phyloP scores from a whole-genome alignment of 1,140 invertebrate genomes.

The Papilio helenus region DNA sequence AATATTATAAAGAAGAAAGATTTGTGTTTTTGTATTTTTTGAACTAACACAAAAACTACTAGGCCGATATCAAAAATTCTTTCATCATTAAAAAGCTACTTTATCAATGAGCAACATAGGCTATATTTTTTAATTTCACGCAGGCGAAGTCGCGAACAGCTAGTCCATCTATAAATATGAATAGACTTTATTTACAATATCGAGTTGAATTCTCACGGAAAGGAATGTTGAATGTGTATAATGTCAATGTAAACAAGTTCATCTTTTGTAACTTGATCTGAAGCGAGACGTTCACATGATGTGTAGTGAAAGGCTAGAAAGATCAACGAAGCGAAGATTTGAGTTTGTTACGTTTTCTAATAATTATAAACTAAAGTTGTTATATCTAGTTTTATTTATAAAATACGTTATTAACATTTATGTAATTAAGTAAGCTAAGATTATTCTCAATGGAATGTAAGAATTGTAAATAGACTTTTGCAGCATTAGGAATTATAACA shows the following conservation, averaged over 20 bases:
- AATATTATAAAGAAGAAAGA: too few relatives aligned
- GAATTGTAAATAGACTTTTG: not conserved
- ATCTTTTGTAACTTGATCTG: not conserved
- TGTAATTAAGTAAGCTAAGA: not conserved
- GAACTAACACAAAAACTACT: too few relatives aligned
- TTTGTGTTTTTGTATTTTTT: too few relatives aligned
- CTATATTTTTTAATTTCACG: too few relatives aligned
- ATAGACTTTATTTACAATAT: not conserved
- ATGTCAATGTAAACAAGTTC: conserved; percentile 7
- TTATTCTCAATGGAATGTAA: not conserved
- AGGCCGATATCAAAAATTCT: too few relatives aligned
- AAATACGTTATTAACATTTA: not conserved
- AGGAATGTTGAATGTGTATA: not conserved
- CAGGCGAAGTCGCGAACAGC: too few relatives aligned
- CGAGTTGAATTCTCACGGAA: not conserved
- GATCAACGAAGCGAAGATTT: not conserved
- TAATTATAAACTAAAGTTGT: not conserved
- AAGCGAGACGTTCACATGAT: not conserved
- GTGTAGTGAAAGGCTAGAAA: not conserved
- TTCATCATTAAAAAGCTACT: too few relatives aligned
- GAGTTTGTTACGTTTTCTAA: not conserved
- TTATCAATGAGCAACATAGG: too few relatives aligned
- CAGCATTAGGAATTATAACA: not conserved
- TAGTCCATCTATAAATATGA: not conserved
- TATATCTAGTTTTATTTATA: not conserved